Evolutionary conservation across 1,140 invertebrate species (phyloP), one percentile per base, ranked within the genome.

Genomic region (Glomeris maerens): DNA sequence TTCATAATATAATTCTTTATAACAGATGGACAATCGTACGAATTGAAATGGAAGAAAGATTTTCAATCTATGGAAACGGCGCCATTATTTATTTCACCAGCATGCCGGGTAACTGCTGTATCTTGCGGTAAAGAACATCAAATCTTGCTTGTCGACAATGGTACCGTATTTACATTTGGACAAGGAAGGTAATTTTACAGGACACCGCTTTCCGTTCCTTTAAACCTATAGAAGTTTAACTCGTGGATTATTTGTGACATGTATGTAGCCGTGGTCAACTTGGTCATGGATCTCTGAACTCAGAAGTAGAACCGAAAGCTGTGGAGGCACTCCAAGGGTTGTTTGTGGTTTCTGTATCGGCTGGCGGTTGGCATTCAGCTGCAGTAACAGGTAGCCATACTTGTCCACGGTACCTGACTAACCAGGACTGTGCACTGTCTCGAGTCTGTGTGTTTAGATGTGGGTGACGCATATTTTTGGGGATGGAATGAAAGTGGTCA

Each of bases 401-500:
- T 10, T 20, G 17, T 4, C 7, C 13, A 38, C 7, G 10, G 38
- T 4, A 49, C 23, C 23, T 10, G 13, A 13, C 7, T 29, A 40
- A 23, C 23, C 23, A 47, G 44, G 45, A 7, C 14, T 13, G 10
- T 14, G 14, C 13, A 52, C 5, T 52, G 10, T 3, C 4, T 17
- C 10, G n/a, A 17, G 38, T 52, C 49, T 52, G 13, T 17, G 14
- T 40, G 21, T 50, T 38, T 52, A 64, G 67, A 61, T 21, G 50
- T 46, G 50, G 72, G 72, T 26, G 76, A 76, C 55, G 61, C 91
- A 7, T 89, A 80, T 62, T 74, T 79, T 29, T 92, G 86, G 72
- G 89, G 90, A 3, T 88, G 83, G 81, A 93, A 91, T 67, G 76
- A 78, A 57, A 81, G 77, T 62, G 80, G 81, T 1, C 87, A 92